Evolutionary conservation across 2,888 invertebrate genomes (phyloP).

Genomic region (Drosophila silvestris): DNA sequence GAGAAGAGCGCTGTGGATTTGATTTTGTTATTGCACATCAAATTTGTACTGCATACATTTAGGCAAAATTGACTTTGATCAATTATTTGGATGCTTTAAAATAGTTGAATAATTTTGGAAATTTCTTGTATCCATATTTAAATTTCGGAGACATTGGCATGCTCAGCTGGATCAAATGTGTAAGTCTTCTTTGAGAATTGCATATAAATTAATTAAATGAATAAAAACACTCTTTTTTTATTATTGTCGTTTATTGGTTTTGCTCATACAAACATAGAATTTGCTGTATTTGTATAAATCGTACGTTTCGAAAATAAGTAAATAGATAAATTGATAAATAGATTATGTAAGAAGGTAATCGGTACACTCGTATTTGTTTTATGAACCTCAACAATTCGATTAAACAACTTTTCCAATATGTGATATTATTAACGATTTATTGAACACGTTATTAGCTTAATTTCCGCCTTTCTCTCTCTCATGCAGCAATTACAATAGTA

Average conservation of each 20-base stretch:
- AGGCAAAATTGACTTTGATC: not conserved
- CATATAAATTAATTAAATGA: not conserved
- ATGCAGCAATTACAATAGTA: slow-evolving; percentile 54
- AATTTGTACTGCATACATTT: slow-evolving; percentile 15
- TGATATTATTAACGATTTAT: slow-evolving; percentile 54
- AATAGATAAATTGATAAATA: slow-evolving; percentile 40
- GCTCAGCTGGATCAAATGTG: not conserved
- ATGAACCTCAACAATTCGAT: slow-evolving; percentile 28
- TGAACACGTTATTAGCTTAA: slow-evolving; percentile 56
- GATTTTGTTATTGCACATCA: not conserved
- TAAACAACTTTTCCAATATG: slow-evolving; percentile 12
- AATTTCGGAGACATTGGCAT: not conserved
- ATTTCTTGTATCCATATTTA: not conserved
- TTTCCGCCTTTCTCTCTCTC: slow-evolving; percentile 26
- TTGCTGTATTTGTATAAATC: slow-evolving; percentile 46
- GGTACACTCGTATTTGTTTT: slow-evolving; percentile 29
- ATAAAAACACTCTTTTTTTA: slow-evolving; percentile 7
- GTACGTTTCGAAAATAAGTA: slow-evolving; percentile 42
- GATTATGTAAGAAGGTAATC: slow-evolving; percentile 32
- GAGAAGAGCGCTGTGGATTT: not conserved
- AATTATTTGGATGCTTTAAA: not conserved
- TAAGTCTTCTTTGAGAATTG: not conserved
- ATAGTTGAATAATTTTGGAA: not conserved
- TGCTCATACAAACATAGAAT: slow-evolving; percentile 47
- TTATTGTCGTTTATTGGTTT: slow-evolving; percentile 56